Base-by-base conservation (phyloP, 2,888 invertebrate species). In the Catocala nupta region DNA sequence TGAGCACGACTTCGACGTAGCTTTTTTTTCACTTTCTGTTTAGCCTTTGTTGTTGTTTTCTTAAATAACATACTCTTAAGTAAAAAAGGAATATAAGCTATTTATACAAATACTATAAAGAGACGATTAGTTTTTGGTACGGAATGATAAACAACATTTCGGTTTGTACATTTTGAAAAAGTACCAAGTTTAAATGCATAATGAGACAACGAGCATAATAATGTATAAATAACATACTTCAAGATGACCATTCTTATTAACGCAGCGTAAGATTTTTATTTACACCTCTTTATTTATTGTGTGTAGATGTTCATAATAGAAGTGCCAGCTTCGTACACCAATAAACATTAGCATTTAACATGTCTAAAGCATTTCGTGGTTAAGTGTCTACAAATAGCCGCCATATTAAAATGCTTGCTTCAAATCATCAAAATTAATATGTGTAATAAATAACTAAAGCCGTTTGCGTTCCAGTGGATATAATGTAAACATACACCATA, bases 401-500 rank as follows among this genome's bases (percentile, higher is more conserved):
- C 55, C 62, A 66, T 70, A 79, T 80, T 78, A 77, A 81, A 83
- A 77, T 81, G 73, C 81, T 74, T 74, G 79, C 67, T 68, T 78
- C 68, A 70, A 69, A 78, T 71, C 77, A 75, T 73, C 73, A 78
- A 77, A 81, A 82, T 82, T 78, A 83, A 84, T 80, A 81, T 69
- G 65, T 65, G 61, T 73, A 64, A 78, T 84, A 86, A 86, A 86
- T 78, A 81, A 81, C 75, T 55, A 74, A 68, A 72, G 55, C 72
- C 75, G 75, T 82, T 80, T 73, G 75, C 75, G 80, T 80, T 80
- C 80, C 79, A 71, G 62, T 50, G 70, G 64, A 68, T 76, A 67
- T 71, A 78, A 78, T 72, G 82, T 86, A 85, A 85, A 82, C 81
- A 82, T 79, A 81, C 65, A 83, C 82, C 75, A 69, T 47, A 33